phyloP scores from a whole-genome alignment of 2,797 vertebrate species.

The Chaetophractus vellerosus region DNA sequence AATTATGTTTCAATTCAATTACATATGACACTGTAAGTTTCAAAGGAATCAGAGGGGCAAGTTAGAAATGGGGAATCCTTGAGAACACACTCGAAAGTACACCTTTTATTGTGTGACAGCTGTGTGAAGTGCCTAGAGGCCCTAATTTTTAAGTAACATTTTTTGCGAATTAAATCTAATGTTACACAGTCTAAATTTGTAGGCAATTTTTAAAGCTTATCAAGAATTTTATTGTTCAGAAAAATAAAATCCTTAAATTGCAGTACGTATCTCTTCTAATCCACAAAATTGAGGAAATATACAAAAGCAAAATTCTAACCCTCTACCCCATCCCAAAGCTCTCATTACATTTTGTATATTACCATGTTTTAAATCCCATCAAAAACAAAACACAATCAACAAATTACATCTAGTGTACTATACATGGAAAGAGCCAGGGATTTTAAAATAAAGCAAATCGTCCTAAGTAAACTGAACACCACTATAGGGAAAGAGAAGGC shows the following conservation, averaged over 20 bases:
- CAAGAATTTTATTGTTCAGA: conserved; percentile 16
- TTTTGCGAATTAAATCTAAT: conserved; percentile 28
- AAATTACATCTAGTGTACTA: background rate
- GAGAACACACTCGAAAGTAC: background rate
- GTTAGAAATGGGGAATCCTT: background rate
- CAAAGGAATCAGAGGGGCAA: background rate
- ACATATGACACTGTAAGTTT: background rate
- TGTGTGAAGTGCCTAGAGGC: background rate
- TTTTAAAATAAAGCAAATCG: conserved; percentile 39
- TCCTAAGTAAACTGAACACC: background rate
- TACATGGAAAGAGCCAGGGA: background rate
- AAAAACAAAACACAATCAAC: background rate
- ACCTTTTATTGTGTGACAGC: background rate
- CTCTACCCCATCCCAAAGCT: background rate
- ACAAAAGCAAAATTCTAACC: conserved; percentile 40
- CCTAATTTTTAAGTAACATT: background rate
- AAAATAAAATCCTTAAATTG: conserved; percentile 56
- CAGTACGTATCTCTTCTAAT: background rate
- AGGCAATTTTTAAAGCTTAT: conserved; percentile 52
- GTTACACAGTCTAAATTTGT: background rate
- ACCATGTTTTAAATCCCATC: background rate
- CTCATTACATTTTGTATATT: background rate
- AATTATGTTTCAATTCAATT: conserved; percentile 33
- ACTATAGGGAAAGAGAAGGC: background rate
- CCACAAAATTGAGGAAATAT: background rate